phyloP scores from a whole-genome alignment of 1,140 invertebrate genomes.

The Sitodiplosis mosellana region DNA sequence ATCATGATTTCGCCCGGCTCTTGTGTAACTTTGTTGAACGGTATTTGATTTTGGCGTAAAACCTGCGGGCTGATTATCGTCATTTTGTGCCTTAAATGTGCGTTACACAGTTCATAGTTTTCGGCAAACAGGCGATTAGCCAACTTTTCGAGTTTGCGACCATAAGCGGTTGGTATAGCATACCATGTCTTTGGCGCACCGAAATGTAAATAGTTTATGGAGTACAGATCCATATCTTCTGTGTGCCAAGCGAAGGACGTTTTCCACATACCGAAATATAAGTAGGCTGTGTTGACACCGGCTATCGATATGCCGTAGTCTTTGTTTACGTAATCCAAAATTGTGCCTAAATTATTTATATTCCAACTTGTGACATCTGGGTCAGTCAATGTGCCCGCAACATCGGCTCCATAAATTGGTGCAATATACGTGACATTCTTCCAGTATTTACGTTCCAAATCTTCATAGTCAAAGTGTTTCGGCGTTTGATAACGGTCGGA shows the following conservation, averaged over 20 bases:
- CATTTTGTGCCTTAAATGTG: constrained; percentile 98
- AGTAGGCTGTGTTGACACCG: constrained; percentile 95
- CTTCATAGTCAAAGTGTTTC: constrained; percentile 75
- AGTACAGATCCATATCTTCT: constrained; percentile 99
- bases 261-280: constrained; percentile 99
- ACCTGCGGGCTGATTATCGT: constrained; percentile 88
- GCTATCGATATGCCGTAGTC: constrained; percentile 94
- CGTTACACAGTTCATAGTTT: constrained; percentile 70
- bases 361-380: constrained; percentile 59
- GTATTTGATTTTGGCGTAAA: constrained; percentile 83
- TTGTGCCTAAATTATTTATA: constrained; percentile 75
- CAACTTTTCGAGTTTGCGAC: constrained; percentile 75
- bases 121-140: constrained; percentile 82
- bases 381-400: constrained; percentile 89
- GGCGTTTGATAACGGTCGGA: constrained; percentile 69
- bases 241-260: constrained; percentile 91
- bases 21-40: constrained; percentile 93
- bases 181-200: constrained; percentile 91
- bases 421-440: constrained; percentile 85
- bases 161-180: constrained; percentile 87
- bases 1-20: constrained; percentile 97
- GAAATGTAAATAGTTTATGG: constrained; percentile 96
- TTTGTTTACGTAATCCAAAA: constrained; percentile 83
- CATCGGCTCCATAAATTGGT: constrained; percentile 95
- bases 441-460: constrained; percentile 96